Conservation (phyloP, 1,140 invertebrate genomes). For the Araneus ventricosus region DNA sequence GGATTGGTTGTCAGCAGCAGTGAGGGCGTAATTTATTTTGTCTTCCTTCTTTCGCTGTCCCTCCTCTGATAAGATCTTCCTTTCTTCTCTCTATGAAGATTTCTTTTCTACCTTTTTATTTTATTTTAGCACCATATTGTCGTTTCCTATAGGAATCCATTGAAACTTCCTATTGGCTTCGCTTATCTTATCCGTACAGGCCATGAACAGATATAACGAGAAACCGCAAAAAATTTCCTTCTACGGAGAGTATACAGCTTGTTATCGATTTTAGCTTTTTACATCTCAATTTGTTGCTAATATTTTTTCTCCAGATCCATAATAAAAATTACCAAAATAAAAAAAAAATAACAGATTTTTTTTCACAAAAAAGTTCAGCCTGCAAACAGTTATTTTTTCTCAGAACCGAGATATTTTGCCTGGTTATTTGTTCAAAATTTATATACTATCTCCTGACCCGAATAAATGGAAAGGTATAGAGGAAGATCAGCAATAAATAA, state of each 20-base stretch:
- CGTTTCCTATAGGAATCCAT: background rate
- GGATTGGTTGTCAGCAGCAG: conserved; percentile 52
- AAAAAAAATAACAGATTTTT: too few species aligned
- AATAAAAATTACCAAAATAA: too few species aligned
- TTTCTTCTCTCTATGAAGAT: background rate
- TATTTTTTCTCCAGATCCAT: too few species aligned
- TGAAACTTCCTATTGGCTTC: too few species aligned
- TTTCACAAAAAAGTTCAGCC: too few species aligned
- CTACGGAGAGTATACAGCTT: too few species aligned
- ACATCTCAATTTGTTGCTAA: too few species aligned
- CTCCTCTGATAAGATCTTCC: conserved; percentile 1
- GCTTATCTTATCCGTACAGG: too few species aligned
- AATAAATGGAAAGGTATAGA: background rate
- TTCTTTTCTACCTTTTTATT: background rate
- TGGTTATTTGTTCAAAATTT: background rate
- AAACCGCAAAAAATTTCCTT: too few species aligned
- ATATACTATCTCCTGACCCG: background rate
- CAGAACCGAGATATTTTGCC: background rate
- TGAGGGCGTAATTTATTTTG: conserved; percentile 59
- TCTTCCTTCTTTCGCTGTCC: background rate
- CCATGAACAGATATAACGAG: too few species aligned
- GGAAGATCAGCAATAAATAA: background rate
- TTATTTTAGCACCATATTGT: background rate
- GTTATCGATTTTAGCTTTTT: too few species aligned
- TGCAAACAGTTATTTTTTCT: too few species aligned